Conservation (phyloP, 2,888 invertebrate genomes). For the Ophion costatus region DNA sequence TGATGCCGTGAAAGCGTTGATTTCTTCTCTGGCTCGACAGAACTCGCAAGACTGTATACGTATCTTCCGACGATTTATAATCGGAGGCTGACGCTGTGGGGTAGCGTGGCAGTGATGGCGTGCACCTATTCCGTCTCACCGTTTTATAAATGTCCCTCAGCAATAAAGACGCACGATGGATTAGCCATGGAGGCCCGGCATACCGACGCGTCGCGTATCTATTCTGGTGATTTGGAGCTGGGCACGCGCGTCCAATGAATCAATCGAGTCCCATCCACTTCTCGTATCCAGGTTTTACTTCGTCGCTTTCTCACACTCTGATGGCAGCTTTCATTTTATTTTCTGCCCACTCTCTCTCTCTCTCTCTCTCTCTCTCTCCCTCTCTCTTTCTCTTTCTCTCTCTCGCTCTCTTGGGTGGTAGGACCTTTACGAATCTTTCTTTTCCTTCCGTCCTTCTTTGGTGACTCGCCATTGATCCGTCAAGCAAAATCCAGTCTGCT, state of each 20-base stretch:
- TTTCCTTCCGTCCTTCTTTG: constrained; percentile 61
- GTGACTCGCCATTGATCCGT: constrained; percentile 58
- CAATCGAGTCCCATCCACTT: constrained; percentile 78
- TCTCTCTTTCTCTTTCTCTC: constrained; percentile 56
- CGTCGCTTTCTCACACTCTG: constrained; percentile 59
- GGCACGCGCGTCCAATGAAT: constrained; percentile 84
- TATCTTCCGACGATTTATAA: constrained; percentile 77
- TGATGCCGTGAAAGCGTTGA: constrained; percentile 55
- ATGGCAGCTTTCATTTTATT: constrained; percentile 40
- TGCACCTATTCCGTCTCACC: constrained; percentile 70
- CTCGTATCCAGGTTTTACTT: constrained; percentile 65
- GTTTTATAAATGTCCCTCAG: constrained; percentile 81
- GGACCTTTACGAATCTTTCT: constrained; percentile 11
- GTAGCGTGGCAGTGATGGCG: constrained; percentile 48
- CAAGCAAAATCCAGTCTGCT: constrained; percentile 10
- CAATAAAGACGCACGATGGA: constrained; percentile 83
- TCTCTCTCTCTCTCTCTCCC: constrained; percentile 41
- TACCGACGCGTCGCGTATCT: constrained; percentile 80
- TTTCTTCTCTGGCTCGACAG: constrained; percentile 45
- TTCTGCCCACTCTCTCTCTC: constrained; percentile 33
- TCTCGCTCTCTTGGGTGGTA: constrained; percentile 51
- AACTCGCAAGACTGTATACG: constrained; percentile 52
- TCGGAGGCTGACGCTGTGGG: constrained; percentile 69
- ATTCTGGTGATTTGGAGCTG: constrained; percentile 83
- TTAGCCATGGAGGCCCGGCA: constrained; percentile 80